Evolutionary conservation across 2,888 invertebrate species (phyloP).

Genomic region (Dryobota labecula): DNA sequence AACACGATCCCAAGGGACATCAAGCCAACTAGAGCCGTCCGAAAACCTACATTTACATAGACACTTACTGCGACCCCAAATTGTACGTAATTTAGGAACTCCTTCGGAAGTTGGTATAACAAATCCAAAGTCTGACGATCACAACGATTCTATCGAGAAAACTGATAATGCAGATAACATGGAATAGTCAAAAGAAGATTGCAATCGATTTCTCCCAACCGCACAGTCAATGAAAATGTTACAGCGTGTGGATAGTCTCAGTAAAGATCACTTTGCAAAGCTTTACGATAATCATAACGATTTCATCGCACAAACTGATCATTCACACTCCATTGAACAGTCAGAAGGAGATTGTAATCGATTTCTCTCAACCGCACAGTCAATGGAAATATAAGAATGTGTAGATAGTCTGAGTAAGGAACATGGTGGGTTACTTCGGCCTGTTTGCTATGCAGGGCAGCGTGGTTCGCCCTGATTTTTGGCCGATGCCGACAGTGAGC

Average conservation of each 20-base stretch:
- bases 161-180: constrained; percentile 30
- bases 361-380: constrained; percentile 43
- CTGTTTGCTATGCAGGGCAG: constrained; percentile 88
- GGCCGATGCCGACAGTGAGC: constrained; percentile 84
- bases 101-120: constrained; percentile 32
- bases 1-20: constrained; percentile 56
- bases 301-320: constrained; percentile 22
- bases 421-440: constrained; percentile 45
- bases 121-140: constrained; percentile 13
- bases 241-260: constrained; percentile 30
- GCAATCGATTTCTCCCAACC: constrained; percentile 20
- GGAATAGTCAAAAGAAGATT: constrained; percentile 33
- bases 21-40: constrained; percentile 46
- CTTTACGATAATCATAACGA: constrained; percentile 25
- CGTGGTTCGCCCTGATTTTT: constrained; percentile 86
- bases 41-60: constrained; percentile 61
- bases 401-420: constrained; percentile 42
- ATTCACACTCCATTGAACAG: constrained; percentile 51
- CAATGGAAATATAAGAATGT: constrained; percentile 57
- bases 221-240: constrained; percentile 49
- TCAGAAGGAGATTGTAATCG: constrained; percentile 43
- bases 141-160: constrained; percentile 4
- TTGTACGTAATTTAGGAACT: constrained; percentile 54
- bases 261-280: constrained; percentile 31
- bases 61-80: constrained; percentile 54